phyloP scores from a whole-genome alignment of 2,888 invertebrate genomes.

The Tachina lurida region DNA sequence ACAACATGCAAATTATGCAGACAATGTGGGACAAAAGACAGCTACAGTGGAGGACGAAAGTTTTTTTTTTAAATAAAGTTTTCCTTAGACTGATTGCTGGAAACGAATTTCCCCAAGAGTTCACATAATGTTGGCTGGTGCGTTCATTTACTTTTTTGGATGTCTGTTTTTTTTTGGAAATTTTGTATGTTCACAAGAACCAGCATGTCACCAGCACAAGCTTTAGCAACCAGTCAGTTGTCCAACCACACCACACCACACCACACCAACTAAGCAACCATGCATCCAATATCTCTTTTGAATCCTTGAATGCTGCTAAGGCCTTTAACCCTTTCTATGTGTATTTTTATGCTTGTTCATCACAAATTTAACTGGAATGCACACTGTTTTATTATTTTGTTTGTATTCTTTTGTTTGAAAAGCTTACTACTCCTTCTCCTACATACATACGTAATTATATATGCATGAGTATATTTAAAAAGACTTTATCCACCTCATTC shows the following conservation, averaged over 20 bases:
- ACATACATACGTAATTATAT: background rate
- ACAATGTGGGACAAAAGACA: background rate
- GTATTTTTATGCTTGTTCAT: conserved; percentile 16
- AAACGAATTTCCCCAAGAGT: background rate
- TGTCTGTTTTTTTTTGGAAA: conserved; percentile 11
- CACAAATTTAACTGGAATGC: conserved; percentile 34
- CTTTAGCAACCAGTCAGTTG: background rate
- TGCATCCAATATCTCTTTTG: conserved; percentile 15
- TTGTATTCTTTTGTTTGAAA: conserved; percentile 43
- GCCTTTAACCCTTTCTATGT: conserved; percentile 1
- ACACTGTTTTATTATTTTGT: conserved; percentile 35
- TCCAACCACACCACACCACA: conserved; percentile 7
- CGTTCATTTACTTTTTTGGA: background rate
- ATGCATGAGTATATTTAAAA: background rate
- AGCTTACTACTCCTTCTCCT: conserved; percentile 2
- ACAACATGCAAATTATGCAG: conserved; percentile 20
- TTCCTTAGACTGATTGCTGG: background rate
- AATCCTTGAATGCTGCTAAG: conserved; percentile 5
- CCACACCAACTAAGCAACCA: too few species aligned
- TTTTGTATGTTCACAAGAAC: conserved; percentile 42
- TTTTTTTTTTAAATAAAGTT: background rate
- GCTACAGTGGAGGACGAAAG: background rate
- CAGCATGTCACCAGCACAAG: conserved; percentile 34
- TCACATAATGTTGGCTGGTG: background rate
- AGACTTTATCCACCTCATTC: conserved; percentile 11